phyloP scores from a whole-genome alignment of 2,113 vertebrate genomes.

The Hippolais icterina region DNA sequence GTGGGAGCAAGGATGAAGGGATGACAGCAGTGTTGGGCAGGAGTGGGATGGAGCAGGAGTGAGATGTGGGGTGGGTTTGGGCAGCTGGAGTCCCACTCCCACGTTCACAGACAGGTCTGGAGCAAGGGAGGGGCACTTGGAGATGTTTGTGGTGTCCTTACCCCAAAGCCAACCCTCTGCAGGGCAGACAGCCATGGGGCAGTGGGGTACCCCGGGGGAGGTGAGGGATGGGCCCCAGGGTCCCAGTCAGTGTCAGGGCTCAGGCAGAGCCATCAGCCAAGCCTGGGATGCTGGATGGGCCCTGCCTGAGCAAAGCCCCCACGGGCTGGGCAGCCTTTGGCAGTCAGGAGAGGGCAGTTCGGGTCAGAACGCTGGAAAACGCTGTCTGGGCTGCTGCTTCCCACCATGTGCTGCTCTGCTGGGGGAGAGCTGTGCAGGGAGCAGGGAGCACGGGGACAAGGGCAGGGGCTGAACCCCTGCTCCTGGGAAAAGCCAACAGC shows the following conservation, averaged over 20 bases:
- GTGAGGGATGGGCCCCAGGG: neutral
- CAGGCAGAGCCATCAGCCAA: neutral
- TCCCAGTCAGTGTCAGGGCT: neutral
- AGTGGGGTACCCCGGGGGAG: accelerated
- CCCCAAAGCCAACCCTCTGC: neutral
- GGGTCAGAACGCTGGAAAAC: neutral
- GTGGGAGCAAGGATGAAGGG: accelerated
- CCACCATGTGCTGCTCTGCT: neutral
- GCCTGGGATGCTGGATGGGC: neutral
- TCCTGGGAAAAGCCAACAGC: neutral
- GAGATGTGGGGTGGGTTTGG: neutral
- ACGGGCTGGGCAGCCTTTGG: accelerated
- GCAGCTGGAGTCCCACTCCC: neutral
- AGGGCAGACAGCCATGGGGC: accelerated
- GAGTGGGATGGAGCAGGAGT: neutral
- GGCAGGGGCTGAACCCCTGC: neutral
- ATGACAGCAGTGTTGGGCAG: neutral
- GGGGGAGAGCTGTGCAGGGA: neutral
- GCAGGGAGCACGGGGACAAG: neutral
- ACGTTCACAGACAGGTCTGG: accelerated
- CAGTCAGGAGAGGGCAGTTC: neutral
- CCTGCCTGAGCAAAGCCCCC: accelerated
- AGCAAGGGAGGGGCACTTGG: accelerated
- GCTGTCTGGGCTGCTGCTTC: neutral
- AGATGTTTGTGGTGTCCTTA: neutral